phyloP scores from a whole-genome alignment of 1,140 invertebrate species.

The Eciton burchellii region DNA sequence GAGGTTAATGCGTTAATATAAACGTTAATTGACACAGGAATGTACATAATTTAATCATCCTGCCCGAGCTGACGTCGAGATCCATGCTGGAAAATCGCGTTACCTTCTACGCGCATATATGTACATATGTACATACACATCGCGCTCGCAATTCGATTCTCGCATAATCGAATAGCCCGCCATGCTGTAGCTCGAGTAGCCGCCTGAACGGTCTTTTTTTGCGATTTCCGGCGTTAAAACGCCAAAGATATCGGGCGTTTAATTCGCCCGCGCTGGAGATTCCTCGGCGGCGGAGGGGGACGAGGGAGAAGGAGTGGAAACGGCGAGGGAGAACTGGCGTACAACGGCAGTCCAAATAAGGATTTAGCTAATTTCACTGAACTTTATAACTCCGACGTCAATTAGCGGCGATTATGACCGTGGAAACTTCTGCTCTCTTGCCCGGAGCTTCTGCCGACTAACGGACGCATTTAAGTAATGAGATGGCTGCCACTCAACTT shows the following conservation, averaged over 20 bases:
- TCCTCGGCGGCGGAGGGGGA: no score
- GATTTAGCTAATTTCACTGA: constrained; percentile 83
- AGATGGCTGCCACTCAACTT: constrained; percentile 81
- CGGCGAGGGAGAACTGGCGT: constrained; percentile 37
- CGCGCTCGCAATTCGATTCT: constrained; percentile 1
- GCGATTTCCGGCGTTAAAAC: constrained; percentile 45
- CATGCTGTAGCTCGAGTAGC: neutral
- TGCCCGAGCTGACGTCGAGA: neutral
- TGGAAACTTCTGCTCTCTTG: constrained; percentile 82
- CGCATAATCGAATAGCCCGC: neutral
- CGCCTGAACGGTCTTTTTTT: neutral
- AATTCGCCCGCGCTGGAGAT: constrained; percentile 63
- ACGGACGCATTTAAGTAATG: constrained; percentile 82
- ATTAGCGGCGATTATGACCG: constrained; percentile 83
- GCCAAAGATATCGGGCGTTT: constrained; percentile 62
- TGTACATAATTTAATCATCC: constrained; percentile 7
- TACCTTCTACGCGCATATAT: neutral
- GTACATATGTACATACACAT: no score
- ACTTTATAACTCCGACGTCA: constrained; percentile 82
- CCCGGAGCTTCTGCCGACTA: constrained; percentile 73
- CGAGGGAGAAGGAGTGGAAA: constrained; percentile 36
- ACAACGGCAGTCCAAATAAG: constrained; percentile 79
- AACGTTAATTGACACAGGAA: constrained; percentile 4
- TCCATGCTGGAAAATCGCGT: neutral
- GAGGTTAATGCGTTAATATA: neutral